These are phyloP conservation scores for Ictalurus furcatus DNA, from an alignment of 2,113 vertebrate species.

Conservation along the genomic window DNA sequence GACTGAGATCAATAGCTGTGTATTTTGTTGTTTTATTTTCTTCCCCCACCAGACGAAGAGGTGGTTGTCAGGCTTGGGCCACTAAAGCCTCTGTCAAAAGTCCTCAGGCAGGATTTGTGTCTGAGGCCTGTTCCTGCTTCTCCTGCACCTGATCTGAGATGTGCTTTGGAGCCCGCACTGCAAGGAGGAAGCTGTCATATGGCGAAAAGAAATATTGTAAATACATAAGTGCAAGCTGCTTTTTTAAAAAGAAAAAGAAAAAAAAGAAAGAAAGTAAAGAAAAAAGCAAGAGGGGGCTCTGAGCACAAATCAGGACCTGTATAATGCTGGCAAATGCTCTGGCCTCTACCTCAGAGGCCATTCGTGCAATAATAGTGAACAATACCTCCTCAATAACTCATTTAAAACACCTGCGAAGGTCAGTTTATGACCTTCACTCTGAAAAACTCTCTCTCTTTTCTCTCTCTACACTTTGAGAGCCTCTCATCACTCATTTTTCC, in stretches of 20 bases:
- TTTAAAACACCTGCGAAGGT: slow-evolving; percentile 36
- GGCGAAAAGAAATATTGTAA: slow-evolving; percentile 68
- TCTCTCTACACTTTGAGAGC: slow-evolving; percentile 10
- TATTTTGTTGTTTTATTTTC: slow-evolving; percentile 44
- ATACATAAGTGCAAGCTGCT: slow-evolving; percentile 78
- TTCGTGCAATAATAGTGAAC: slow-evolving; percentile 56
- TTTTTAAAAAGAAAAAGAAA: slow-evolving; percentile 60
- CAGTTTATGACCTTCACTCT: slow-evolving; percentile 39
- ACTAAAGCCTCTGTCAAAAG: slow-evolving; percentile 75
- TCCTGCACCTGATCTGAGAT: slow-evolving; percentile 53
- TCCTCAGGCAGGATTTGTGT: slow-evolving; percentile 59
- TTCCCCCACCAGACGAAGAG: slow-evolving; percentile 60
- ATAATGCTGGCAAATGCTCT: slow-evolving; percentile 25
- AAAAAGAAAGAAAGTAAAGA: background rate
- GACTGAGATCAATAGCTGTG: slow-evolving; percentile 54
- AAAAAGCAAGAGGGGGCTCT: slow-evolving; percentile 56
- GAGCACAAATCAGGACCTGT: slow-evolving; percentile 54
- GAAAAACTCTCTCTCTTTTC: slow-evolving; percentile 30
- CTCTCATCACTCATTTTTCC: slow-evolving; percentile 8
- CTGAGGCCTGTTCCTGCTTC: slow-evolving; percentile 59
- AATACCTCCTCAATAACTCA: slow-evolving; percentile 35
- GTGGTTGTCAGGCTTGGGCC: slow-evolving; percentile 75
- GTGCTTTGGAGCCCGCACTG: slow-evolving; percentile 61
- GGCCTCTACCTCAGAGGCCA: slow-evolving; percentile 57
- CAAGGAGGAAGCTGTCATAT: slow-evolving; percentile 60